Percentiles rank a stretch among this genome's conserved stretches.
Conservation (phyloP, 1,140 invertebrate species). For the Lepidotrigona ventralis region DNA sequence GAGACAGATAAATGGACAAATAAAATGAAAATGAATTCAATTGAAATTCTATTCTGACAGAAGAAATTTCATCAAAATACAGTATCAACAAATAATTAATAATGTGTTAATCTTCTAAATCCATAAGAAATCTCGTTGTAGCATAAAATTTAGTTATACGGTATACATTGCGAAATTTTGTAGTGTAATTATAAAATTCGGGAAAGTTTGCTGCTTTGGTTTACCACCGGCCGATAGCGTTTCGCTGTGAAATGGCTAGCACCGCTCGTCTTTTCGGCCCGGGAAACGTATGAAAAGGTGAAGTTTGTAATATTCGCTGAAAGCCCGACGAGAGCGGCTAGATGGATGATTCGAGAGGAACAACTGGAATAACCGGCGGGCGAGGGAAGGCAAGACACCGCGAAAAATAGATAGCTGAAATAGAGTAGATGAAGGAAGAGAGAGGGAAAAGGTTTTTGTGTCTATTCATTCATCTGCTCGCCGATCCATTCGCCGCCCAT, state of each 20-base stretch:
- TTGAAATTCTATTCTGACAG: no score
- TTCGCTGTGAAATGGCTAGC: background rate
- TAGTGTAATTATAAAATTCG: background rate
- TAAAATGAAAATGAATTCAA: no score
- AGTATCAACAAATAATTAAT: no score
- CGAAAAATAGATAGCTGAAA: slow-evolving; percentile 23
- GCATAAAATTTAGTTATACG: background rate
- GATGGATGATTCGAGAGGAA: slow-evolving; percentile 61
- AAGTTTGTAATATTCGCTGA: slow-evolving; percentile 66
- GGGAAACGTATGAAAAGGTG: slow-evolving; percentile 63
- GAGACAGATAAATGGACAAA: no score
- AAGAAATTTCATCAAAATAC: no score
- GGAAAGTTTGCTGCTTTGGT: background rate
- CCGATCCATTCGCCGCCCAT: background rate
- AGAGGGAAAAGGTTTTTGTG: slow-evolving; percentile 17
- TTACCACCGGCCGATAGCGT: background rate
- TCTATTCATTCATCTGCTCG: slow-evolving; percentile 34
- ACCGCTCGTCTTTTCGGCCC: slow-evolving; percentile 43
- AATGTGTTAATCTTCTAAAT: no score
- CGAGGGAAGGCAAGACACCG: slow-evolving; percentile 19
- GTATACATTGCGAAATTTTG: background rate
- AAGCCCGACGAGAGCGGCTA: slow-evolving; percentile 55
- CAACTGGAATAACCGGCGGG: slow-evolving; percentile 38
- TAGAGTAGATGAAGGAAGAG: slow-evolving; percentile 22
- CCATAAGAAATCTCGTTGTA: no score